Conservation (phyloP, 2,113 vertebrate genomes). For the Cepphus grylle region DNA sequence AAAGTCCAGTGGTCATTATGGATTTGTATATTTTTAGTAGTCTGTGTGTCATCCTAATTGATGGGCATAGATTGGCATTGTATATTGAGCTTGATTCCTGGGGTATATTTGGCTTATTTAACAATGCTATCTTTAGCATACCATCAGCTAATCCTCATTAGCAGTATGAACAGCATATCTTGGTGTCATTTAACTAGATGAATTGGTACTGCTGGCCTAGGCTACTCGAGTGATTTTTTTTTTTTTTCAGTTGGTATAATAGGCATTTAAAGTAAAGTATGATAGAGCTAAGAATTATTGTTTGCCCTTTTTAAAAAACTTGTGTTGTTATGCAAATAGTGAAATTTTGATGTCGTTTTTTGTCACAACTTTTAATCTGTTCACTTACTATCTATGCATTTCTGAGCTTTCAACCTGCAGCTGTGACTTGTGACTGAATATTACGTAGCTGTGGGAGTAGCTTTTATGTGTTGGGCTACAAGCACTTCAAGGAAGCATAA, state of each 20-base stretch:
- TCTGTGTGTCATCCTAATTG: constrained; percentile 40
- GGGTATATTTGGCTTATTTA: constrained; percentile 64
- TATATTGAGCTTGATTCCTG: constrained; percentile 56
- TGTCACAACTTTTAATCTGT: neutral
- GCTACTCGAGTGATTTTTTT: neutral
- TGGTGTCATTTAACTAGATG: constrained; percentile 60
- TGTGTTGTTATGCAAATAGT: neutral
- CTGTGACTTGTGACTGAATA: neutral
- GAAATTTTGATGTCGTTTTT: neutral
- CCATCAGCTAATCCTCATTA: constrained; percentile 64
- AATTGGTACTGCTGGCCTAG: constrained; percentile 1
- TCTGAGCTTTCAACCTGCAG: neutral
- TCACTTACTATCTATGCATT: neutral
- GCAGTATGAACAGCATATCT: constrained; percentile 50
- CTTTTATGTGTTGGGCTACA: constrained; percentile 27
- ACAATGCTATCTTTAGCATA: constrained; percentile 68
- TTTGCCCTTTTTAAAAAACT: neutral
- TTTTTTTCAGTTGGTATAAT: neutral
- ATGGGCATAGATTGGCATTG: constrained; percentile 49
- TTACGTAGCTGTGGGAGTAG: neutral
- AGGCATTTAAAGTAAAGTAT: neutral
- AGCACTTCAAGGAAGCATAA: constrained; percentile 24
- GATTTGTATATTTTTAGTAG: constrained; percentile 50
- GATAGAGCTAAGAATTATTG: neutral
- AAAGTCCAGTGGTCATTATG: neutral